Evolutionary conservation across 2,888 invertebrate genomes (phyloP).

Genomic region (Nineta flava): DNA sequence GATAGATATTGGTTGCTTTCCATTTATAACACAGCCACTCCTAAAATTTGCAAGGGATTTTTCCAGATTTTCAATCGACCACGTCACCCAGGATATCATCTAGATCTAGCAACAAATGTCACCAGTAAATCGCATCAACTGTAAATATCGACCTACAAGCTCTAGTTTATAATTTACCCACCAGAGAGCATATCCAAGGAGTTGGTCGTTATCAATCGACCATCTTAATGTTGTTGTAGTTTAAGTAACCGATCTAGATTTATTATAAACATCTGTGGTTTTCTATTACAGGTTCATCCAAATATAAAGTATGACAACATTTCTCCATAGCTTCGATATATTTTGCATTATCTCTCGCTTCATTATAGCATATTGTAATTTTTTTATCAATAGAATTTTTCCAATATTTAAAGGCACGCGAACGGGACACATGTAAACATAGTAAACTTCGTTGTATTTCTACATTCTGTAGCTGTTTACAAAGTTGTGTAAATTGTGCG

Average conservation of each 20-base stretch:
- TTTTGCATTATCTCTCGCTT: constrained; percentile 90
- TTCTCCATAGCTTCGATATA: constrained; percentile 89
- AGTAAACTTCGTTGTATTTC: constrained; percentile 65
- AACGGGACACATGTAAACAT: constrained; percentile 58
- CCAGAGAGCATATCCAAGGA: too few species aligned
- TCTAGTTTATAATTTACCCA: too few species aligned
- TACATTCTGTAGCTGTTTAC: constrained; percentile 53
- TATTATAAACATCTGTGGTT: constrained; percentile 13
- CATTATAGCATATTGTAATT: constrained; percentile 88
- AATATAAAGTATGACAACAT: constrained; percentile 82
- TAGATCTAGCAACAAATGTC: too few species aligned
- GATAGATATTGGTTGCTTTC: too few species aligned
- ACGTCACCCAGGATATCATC: too few species aligned
- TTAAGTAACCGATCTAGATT: neutral
- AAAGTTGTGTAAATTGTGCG: constrained; percentile 80
- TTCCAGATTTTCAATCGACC: too few species aligned
- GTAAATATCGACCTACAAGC: too few species aligned
- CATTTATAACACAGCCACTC: too few species aligned
- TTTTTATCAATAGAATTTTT: constrained; percentile 67
- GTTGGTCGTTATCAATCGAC: too few species aligned
- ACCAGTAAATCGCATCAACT: too few species aligned
- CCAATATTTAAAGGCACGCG: constrained; percentile 69
- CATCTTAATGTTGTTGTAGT: too few species aligned
- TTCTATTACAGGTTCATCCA: constrained; percentile 71
- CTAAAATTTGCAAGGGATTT: too few species aligned